Base-by-base conservation (phyloP, 2,888 invertebrate species). In the Cetonia aurata region DNA sequence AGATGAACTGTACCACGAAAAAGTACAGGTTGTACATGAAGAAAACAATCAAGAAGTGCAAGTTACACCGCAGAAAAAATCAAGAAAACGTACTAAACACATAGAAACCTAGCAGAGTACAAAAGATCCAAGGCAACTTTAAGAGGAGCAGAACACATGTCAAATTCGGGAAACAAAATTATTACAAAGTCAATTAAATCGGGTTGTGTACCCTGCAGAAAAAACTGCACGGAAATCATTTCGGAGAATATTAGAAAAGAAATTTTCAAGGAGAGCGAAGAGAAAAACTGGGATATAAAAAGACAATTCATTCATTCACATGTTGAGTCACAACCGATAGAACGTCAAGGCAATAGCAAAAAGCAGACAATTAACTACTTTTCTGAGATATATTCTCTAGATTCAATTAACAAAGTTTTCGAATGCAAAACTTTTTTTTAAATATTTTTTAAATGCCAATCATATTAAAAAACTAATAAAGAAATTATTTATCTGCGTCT, bases 221-320 rank as follows among this genome's bases (percentile, higher is more conserved):
- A 17, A 50, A 50, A 50, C 9, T 50, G 50, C n/a, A 53, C 25
- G 53, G 25, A 53, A 19, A 53, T 53, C 19, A 53, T 53, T 53
- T 53, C 53, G 53, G 53, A 53, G 25, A 53, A 53, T 25, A 53
- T 19, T 53, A 53, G 53, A 53, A 53, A 53, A 25, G 53, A 25
- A 6, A 53, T 53, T 25, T 53, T 53, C 53, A 53, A 25, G 25
- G 53, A 53, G 25, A 56, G 56, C 56, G 19, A 56, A 37, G 15
- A 33, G 9, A 37, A 56, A 50, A 50, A 17, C 44, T 17, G 50
- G 50, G 50, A 50, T 17, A 50, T 50, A 50, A 17, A 50, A 50
- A 50, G 50, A 17, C 50, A 50, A 50, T 50, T 50, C 50, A 50
- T 50, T 50, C 50, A 6, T 50, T 6, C 50, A 6, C 15, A 50